Conservation (phyloP, 2,797 vertebrate species). For the Sylvilagus floridanus region DNA sequence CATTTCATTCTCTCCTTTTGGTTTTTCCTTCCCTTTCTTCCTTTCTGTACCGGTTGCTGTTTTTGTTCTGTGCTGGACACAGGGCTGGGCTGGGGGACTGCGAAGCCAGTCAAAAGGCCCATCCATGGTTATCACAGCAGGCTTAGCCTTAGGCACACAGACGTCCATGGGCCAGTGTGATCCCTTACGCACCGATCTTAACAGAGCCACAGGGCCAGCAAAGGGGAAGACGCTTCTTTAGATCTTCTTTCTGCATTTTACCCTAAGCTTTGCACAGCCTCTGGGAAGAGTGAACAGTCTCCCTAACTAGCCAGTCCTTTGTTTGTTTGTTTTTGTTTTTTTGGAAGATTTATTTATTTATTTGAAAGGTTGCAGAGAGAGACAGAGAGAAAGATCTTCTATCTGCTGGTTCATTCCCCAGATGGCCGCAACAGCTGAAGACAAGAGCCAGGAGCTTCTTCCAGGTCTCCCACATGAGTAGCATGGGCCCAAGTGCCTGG, state of each 20-base stretch:
- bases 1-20: neutral
- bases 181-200: neutral
- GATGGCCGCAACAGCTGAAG: too few relatives aligned
- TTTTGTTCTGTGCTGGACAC: neutral
- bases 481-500: too few relatives aligned
- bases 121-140: neutral
- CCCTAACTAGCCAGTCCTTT: neutral
- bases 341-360: too few relatives aligned
- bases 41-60: neutral
- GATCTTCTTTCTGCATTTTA: neutral
- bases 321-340: too few relatives aligned
- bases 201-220: neutral
- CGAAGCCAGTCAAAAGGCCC: fast-evolving
- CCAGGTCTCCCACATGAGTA: too few relatives aligned
- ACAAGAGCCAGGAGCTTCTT: too few relatives aligned
- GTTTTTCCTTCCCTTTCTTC: neutral
- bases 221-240: neutral
- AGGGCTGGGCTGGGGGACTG: neutral
- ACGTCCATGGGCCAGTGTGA: fast-evolving
- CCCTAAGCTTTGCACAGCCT: neutral
- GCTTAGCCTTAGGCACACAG: neutral
- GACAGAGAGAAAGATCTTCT: too few relatives aligned
- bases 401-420: too few relatives aligned
- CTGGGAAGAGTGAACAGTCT: neutral
- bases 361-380: too few relatives aligned